These are phyloP conservation scores for Keiferia lycopersicella DNA, from an alignment of 2,888 invertebrate species.

Conservation along the genomic window DNA sequence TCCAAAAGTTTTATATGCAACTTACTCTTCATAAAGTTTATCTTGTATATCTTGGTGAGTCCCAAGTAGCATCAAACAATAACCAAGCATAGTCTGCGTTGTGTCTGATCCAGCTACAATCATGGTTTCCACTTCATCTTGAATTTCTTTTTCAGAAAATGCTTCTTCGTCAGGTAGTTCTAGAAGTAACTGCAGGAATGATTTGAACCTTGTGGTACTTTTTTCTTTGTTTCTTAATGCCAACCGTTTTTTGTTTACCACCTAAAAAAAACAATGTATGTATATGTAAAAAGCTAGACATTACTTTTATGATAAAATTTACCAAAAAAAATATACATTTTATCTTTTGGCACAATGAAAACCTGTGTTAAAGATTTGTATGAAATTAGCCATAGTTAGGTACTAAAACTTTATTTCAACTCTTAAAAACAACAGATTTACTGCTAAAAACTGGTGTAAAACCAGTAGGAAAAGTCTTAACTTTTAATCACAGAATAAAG, in stretches of 20 bases:
- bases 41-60: conserved; percentile 1
- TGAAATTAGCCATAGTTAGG: too few species aligned
- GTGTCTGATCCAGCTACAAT: conserved; percentile 11
- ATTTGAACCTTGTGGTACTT: not conserved
- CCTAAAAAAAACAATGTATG: not conserved
- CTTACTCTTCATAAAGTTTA: not conserved
- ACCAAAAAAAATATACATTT: too few species aligned
- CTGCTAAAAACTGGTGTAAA: too few species aligned
- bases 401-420: too few species aligned
- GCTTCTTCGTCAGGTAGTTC: conserved; percentile 1
- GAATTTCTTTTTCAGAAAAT: not conserved
- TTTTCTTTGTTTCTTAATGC: not conserved
- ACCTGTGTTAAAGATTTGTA: too few species aligned
- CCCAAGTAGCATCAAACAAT: not conserved
- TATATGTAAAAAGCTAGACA: not conserved
- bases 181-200: conserved; percentile 1
- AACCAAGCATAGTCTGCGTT: not conserved
- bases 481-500: too few species aligned
- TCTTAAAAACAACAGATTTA: too few species aligned
- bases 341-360: too few species aligned
- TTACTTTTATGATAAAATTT: not conserved
- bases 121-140: conserved; percentile 11
- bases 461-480: too few species aligned
- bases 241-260: not conserved
- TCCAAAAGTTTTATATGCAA: not conserved